Percentiles rank a stretch among this genome's conserved stretches.
These are phyloP conservation scores for Ameiurus melas DNA, from an alignment of 2,113 vertebrate genomes.

Conservation along the genomic window DNA sequence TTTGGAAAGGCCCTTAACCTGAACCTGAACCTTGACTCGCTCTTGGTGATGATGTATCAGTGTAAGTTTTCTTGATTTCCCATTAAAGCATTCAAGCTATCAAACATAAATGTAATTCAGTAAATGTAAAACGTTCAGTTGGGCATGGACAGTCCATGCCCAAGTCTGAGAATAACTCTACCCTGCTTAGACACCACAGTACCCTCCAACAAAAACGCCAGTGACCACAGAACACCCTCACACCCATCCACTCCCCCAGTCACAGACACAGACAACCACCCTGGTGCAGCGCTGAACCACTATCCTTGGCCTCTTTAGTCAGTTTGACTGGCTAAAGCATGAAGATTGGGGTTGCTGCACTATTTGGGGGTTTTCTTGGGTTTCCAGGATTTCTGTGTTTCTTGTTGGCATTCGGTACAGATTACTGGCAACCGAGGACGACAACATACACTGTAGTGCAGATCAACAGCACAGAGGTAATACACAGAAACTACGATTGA, in stretches of 20 bases:
- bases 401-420: constrained; percentile 79
- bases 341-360: constrained; percentile 75
- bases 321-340: constrained; percentile 63
- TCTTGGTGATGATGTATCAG: too few species aligned
- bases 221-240: constrained; percentile 22
- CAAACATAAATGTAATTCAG: not conserved
- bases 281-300: not conserved
- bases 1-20: too few species aligned
- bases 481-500: not conserved
- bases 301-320: not conserved
- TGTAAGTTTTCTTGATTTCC: too few species aligned
- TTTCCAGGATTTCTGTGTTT: constrained; percentile 77
- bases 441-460: constrained; percentile 9
- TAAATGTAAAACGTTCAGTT: not conserved
- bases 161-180: constrained; percentile 28
- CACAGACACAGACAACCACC: constrained; percentile 23
- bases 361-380: constrained; percentile 77
- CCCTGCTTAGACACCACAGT: constrained; percentile 61
- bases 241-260: constrained; percentile 31
- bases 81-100: too few species aligned
- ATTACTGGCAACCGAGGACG: constrained; percentile 75
- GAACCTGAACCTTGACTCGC: too few species aligned
- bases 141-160: constrained; percentile 44
- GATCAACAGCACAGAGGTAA: constrained; percentile 61
- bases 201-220: constrained; percentile 81